Evolutionary conservation across 2,888 invertebrate species (phyloP).

Genomic region (Ophion slaviceki): DNA sequence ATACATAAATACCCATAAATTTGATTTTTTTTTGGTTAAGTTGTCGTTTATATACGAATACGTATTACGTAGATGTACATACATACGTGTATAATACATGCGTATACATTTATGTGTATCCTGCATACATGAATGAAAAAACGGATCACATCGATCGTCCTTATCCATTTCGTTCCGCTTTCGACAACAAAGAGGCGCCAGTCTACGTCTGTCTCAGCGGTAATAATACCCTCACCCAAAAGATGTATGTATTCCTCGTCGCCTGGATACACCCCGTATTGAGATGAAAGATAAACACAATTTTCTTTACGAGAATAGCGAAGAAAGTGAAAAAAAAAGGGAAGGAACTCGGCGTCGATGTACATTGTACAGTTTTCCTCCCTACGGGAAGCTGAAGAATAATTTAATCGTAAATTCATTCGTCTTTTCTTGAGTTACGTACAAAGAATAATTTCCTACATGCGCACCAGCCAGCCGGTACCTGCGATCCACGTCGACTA

Average conservation of each 20-base stretch:
- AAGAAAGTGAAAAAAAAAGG: conserved; percentile 21
- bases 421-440: not conserved
- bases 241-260: conserved; percentile 4
- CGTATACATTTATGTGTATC: not conserved
- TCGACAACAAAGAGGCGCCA: conserved; percentile 39
- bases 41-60: not conserved
- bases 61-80: not conserved
- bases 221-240: conserved; percentile 23
- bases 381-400: conserved; percentile 10
- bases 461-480: not conserved
- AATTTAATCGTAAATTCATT: conserved; percentile 29
- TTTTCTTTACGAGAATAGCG: conserved; percentile 12
- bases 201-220: conserved; percentile 27
- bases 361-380: not conserved
- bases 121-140: conserved; percentile 11
- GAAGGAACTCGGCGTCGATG: not conserved
- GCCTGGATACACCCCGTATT: not conserved
- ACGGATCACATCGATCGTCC: conserved; percentile 28
- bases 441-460: not conserved
- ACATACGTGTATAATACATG: not conserved
- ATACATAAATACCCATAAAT: not conserved
- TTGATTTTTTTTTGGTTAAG: not conserved
- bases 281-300: conserved; percentile 48
- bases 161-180: conserved; percentile 38
- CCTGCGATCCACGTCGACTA: not conserved